phyloP scores from a whole-genome alignment of 2,888 invertebrate genomes.

The Cephonodes hylas region DNA sequence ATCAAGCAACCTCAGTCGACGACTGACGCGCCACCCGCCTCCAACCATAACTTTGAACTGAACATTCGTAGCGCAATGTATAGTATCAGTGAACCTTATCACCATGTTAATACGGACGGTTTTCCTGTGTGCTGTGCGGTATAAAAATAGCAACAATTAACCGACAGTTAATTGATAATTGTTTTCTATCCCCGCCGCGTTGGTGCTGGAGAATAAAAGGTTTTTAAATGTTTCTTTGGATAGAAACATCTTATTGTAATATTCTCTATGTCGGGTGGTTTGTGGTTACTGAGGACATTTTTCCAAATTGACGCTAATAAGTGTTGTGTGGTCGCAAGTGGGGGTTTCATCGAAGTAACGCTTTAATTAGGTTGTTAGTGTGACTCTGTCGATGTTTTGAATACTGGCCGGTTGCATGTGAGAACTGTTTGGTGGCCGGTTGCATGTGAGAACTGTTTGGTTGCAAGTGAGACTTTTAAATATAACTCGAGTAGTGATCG shows the following conservation, averaged over 20 bases:
- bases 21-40: constrained; percentile 17
- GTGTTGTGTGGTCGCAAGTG: not conserved
- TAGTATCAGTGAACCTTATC: not conserved
- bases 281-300: not conserved
- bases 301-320: not conserved
- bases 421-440: not conserved
- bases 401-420: not conserved
- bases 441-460: not conserved
- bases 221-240: not conserved
- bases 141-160: constrained; percentile 2
- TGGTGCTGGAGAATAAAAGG: not conserved
- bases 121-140: not conserved
- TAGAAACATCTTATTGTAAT: not conserved
- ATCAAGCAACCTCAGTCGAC: constrained; percentile 5
- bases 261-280: too few species aligned
- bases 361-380: too few species aligned
- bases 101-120: not conserved
- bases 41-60: not conserved
- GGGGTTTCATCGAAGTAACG: not conserved
- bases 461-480: not conserved
- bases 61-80: not conserved
- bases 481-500: not conserved
- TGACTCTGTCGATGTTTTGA: too few species aligned
- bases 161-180: not conserved
- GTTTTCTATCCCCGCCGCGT: too few species aligned